Conservation (phyloP, 2,797 vertebrate species). For the Malurus leucopterus region DNA sequence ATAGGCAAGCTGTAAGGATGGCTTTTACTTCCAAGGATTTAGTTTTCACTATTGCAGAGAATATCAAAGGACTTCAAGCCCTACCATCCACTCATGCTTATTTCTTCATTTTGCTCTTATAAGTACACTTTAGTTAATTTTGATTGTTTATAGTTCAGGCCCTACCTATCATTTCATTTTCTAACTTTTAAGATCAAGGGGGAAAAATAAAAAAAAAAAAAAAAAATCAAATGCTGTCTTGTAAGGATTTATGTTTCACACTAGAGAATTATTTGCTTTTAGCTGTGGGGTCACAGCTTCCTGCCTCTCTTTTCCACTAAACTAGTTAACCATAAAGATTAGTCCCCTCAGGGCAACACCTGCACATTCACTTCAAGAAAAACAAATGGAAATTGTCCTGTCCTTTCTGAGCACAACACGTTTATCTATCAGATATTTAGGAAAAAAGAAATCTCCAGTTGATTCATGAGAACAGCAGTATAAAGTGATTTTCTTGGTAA, state of each 20-base stretch:
- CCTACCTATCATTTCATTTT: neutral
- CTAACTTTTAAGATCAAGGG: neutral
- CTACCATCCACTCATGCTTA: neutral
- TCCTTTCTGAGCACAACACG: neutral
- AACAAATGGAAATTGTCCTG: neutral
- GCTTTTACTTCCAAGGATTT: neutral
- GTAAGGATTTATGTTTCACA: neutral
- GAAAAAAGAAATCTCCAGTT: neutral
- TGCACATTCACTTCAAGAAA: neutral
- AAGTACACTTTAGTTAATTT: neutral
- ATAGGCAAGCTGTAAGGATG: neutral
- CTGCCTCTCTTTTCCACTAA: neutral
- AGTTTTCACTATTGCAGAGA: neutral
- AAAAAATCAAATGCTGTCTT: neutral
- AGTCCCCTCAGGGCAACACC: neutral
- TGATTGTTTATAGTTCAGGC: neutral
- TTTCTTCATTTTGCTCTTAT: neutral
- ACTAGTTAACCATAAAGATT: neutral
- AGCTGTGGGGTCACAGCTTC: neutral
- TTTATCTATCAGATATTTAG: neutral
- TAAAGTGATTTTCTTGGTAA: neutral
- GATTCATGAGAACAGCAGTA: neutral
- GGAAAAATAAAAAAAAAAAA: neutral
- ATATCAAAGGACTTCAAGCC: neutral
- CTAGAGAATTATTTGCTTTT: neutral